Evolutionary conservation across 1,140 invertebrate species (phyloP), one percentile per base, ranked within the genome.

Genomic region (Bombus confusus): DNA sequence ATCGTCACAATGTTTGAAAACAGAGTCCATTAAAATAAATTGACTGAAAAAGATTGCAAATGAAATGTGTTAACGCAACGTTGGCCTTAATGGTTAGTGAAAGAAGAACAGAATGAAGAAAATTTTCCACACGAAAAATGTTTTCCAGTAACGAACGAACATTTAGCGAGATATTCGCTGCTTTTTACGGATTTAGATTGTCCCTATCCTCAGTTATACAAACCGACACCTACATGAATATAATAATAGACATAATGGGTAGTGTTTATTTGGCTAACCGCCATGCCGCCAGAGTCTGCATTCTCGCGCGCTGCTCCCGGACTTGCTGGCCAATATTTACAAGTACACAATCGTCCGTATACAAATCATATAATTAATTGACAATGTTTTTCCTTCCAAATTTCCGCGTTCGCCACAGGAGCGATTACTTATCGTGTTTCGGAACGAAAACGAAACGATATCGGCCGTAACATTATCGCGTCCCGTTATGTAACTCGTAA

Each of bases 241-340:
- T 85, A 85, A 85, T 85, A 85, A 85, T 85, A 85, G 84, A 85
- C 79, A 85, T 85, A 85, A 85, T 85, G 84, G 79, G 78, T 85
- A 85, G 78, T 85, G 79, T 85, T 85, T 85, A 85, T 85, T 85
- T 85, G 84, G 84, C 84, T 72, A 43, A 34, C 34, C 78, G 84
- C 84, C 84, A 85, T 80, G 37, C 71, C 71, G 79, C 34, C 84
- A 31, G 43, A 81, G 79, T 81, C 79, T 85, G 71, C 79, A 85
- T 85, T 85, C 62, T 73, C 71, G 79, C 71, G 69, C n/a, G 52
- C 62, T n/a, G 31, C 28, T 18, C 31, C 37, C 22, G 34, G 22
- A 57, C 47, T 22, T 2, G 12, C 39, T 78, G 68, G 84, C 69
- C 78, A 85, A 85, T 85, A 85, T 85, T 85, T 85, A 85, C 84